Evolutionary conservation across 2,113 vertebrate genomes (phyloP).

Genomic region (Pachycephala philippinensis): DNA sequence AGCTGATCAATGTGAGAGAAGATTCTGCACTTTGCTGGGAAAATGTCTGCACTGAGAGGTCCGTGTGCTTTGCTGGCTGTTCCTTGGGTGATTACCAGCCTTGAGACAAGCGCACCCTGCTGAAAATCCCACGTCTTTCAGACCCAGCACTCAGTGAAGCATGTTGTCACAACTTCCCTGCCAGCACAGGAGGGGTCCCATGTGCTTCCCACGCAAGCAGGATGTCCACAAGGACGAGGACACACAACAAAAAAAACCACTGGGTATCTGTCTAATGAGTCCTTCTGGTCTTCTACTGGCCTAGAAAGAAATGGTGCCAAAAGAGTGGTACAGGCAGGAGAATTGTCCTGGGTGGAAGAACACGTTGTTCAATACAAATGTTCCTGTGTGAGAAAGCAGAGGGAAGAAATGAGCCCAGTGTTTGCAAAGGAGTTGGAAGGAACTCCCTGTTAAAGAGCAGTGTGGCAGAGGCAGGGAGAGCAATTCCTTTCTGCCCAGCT

Average conservation of each 20-base stretch:
- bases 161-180: neutral
- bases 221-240: neutral
- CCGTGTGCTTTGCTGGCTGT: neutral
- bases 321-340: neutral
- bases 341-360: neutral
- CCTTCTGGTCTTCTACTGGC: neutral
- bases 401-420: neutral
- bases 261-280: neutral
- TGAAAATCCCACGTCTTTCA: accelerated
- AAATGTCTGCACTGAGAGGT: neutral
- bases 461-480: neutral
- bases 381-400: neutral
- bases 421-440: neutral
- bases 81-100: neutral
- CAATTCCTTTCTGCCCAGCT: neutral
- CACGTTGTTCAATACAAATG: neutral
- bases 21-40: neutral
- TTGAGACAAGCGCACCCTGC: neutral
- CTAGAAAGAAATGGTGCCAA: neutral
- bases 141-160: neutral
- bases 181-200: neutral
- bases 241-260: neutral
- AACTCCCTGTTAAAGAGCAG: neutral
- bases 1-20: neutral
- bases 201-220: neutral